Evolutionary conservation across 2,797 vertebrate species (phyloP).

Genomic region (Heliangelus exortis): DNA sequence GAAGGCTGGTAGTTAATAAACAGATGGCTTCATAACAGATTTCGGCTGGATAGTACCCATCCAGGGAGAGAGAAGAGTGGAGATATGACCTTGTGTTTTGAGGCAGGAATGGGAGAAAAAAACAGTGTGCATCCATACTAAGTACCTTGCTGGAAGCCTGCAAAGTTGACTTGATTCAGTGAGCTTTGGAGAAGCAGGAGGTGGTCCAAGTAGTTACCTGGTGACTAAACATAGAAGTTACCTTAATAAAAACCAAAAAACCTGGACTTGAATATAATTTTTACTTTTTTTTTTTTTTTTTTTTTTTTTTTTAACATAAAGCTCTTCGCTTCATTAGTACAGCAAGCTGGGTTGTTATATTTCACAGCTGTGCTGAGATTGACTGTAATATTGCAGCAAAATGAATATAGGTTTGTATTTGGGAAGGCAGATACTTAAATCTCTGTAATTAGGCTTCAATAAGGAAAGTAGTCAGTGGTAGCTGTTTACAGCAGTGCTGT

Average conservation of each 20-base stretch:
- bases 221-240: not conserved
- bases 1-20: slow-evolving; percentile 37
- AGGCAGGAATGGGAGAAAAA: not conserved
- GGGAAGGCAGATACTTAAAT: not conserved
- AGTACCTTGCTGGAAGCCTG: not conserved
- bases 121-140: not conserved
- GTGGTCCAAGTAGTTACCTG: not conserved
- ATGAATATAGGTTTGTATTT: not conserved
- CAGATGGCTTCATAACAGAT: slow-evolving; percentile 42
- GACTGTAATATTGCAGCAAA: slow-evolving; percentile 17
- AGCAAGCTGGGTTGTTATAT: not conserved
- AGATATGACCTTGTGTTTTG: slow-evolving; percentile 19
- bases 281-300: not conserved
- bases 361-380: not conserved
- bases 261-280: not conserved
- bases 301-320: not conserved
- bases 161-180: not conserved
- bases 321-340: not conserved
- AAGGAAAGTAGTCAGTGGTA: slow-evolving; percentile 7
- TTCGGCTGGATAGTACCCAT: slow-evolving; percentile 1
- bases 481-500: not conserved
- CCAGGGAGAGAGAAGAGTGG: not conserved
- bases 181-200: not conserved
- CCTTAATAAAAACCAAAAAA: not conserved
- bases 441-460: slow-evolving; percentile 19